Evolutionary conservation across 2,888 invertebrate species (phyloP), one percentile per base, ranked within the genome.

Genomic region (Aleiodes alternator): DNA sequence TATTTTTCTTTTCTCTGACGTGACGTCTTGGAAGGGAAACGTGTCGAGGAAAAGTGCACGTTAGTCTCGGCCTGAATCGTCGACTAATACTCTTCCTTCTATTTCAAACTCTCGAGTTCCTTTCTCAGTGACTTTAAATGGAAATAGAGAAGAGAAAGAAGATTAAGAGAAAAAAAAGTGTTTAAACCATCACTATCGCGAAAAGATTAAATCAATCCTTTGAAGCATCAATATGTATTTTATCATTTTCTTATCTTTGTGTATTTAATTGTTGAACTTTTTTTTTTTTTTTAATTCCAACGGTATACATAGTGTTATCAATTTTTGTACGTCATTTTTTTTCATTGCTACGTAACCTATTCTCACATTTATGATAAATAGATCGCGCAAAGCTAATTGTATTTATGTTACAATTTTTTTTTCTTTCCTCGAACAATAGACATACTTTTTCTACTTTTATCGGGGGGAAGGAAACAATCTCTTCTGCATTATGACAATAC

Each of bases 61-160:
- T 88, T 89, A 88, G 89, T 89, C 89, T 85, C 89, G 89, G 87
- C 88, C 89, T 89, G 88, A 89, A 89, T 89, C 88, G 83, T 82
- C 84, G 79, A 81, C 82, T 89, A 89, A 89, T 89, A 82, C 82
- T 84, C 83, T 76, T 73, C 73, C 78, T 74, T 75, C 76, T 68
- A 50, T 68, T 68, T 68, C 51, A 51, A 51, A 48, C 64, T 68
- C 51, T 68, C 68, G 51, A 51, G 51, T 68, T 68, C 51, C 53
- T 68, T 68, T 68, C 68, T 68, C 68, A 31, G 16, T 23, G 68
- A 50, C 29, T 23, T 23, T 64, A 64, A 64, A 64, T 43, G 43
- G 43, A 43, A 43, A 43, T 43, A 43, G 43, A 43, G 43, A 43
- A 43, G 38, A 38, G 43, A 38, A 12, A 12, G 11, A n/a, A 43